phyloP scores from a whole-genome alignment of 30 jellyfish, hydroid and myxozoan species.

The Aurelia aurita region DNA sequence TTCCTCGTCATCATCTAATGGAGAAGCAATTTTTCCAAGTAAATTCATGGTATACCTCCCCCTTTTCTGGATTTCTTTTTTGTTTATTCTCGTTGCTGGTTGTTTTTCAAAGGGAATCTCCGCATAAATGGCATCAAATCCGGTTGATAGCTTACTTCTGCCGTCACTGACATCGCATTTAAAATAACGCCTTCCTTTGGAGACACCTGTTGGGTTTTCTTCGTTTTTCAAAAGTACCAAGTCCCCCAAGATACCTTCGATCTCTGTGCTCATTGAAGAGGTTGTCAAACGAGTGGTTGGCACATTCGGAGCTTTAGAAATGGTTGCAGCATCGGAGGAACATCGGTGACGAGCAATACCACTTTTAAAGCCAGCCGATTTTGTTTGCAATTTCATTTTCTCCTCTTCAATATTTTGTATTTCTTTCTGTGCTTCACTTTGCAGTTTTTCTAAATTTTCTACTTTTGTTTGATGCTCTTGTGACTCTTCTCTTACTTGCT shows the following conservation, averaged over 20 bases:
- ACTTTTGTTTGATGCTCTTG: too few relatives aligned
- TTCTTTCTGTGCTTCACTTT: too few relatives aligned
- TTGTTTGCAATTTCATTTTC: too few relatives aligned
- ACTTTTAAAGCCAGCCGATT: too few relatives aligned
- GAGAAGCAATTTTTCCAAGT: neutral
- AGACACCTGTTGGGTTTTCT: constrained; percentile 12
- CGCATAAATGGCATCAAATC: constrained; percentile 2
- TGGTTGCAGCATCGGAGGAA: too few relatives aligned
- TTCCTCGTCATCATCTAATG: constrained; percentile 23
- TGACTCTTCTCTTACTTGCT: too few relatives aligned
- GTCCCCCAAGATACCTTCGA: constrained; percentile 19
- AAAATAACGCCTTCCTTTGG: constrained; percentile 4
- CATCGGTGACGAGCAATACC: too few relatives aligned
- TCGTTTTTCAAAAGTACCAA: constrained; percentile 9
- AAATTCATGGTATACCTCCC: constrained; percentile 8
- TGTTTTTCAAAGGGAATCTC: constrained; percentile 1
- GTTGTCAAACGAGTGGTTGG: too few relatives aligned
- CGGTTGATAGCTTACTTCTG: neutral
- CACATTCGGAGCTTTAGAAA: too few relatives aligned
- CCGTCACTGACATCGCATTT: neutral
- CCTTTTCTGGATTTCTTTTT: constrained; percentile 14
- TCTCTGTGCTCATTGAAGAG: too few relatives aligned
- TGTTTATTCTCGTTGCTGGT: constrained; percentile 9
- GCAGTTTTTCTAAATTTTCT: too few relatives aligned
- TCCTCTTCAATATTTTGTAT: too few relatives aligned